These are phyloP conservation scores for Mya arenaria DNA, from an alignment of 1,140 invertebrate genomes.

Conservation along the genomic window DNA sequence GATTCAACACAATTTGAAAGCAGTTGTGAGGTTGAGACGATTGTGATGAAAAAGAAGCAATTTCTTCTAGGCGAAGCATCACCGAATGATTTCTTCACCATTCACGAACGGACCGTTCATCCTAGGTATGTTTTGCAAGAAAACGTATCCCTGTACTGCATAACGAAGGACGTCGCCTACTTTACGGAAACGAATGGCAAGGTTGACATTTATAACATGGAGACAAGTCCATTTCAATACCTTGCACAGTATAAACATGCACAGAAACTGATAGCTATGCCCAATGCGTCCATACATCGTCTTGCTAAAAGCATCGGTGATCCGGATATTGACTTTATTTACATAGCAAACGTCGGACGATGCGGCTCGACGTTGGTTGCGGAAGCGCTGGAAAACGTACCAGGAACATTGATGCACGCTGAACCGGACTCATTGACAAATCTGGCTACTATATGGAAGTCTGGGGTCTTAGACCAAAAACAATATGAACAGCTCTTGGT, in stretches of 20 bases:
- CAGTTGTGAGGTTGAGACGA: background rate
- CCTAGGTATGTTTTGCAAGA: background rate
- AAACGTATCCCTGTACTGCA: slow-evolving; percentile 20
- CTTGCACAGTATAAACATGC: slow-evolving; percentile 14
- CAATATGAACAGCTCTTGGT: slow-evolving; percentile 10
- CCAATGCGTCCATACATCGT: background rate
- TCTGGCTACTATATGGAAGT: background rate
- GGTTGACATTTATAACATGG: background rate
- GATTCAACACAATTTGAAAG: too few species aligned
- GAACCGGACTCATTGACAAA: slow-evolving; percentile 34
- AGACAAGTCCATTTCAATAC: background rate
- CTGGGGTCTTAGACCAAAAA: background rate
- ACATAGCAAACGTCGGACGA: slow-evolving; percentile 14
- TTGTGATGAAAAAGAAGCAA: background rate
- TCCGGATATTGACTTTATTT: background rate
- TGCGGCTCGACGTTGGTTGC: slow-evolving; percentile 9
- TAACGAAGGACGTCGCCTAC: background rate
- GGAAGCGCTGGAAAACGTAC: background rate
- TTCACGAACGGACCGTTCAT: background rate
- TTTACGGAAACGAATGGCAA: background rate
- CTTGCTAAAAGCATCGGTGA: background rate
- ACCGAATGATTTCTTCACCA: background rate
- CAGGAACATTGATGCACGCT: background rate
- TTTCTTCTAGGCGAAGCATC: slow-evolving; percentile 7
- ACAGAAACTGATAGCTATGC: background rate